These are phyloP conservation scores for Hypothenemus hampei DNA, from an alignment of 1,140 invertebrate genomes.

Conservation along the genomic window DNA sequence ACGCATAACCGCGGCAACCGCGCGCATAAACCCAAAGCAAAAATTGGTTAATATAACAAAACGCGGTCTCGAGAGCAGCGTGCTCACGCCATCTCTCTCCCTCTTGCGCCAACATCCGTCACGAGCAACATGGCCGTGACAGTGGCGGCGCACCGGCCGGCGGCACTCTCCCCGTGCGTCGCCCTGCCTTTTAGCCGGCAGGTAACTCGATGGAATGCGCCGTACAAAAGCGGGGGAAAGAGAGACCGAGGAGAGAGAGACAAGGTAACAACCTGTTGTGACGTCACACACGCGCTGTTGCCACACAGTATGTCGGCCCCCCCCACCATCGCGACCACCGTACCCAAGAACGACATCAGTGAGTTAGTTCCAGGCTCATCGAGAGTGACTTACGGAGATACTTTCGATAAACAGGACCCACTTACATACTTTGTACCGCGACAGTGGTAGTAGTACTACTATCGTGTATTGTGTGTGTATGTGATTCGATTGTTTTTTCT, in stretches of 20 bases:
- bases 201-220: conserved; percentile 41
- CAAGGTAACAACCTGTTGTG: conserved; percentile 45
- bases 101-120: conserved; percentile 11
- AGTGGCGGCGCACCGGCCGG: conserved; percentile 34
- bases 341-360: conserved; percentile 21
- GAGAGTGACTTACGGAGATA: conserved; percentile 27
- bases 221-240: too few relatives aligned
- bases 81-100: conserved; percentile 1
- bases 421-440: conserved; percentile 26
- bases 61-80: conserved; percentile 14
- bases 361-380: conserved; percentile 23
- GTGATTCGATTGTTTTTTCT: conserved; percentile 9
- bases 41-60: conserved; percentile 30
- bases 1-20: too few relatives aligned
- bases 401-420: conserved; percentile 28
- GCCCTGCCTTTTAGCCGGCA: conserved; percentile 19
- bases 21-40: conserved; percentile 16
- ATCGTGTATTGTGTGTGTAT: neutral
- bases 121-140: conserved; percentile 41
- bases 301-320: too few relatives aligned
- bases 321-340: conserved; percentile 18
- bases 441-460: neutral
- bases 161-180: neutral
- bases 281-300: conserved; percentile 38
- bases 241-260: conserved; percentile 26